A percentile compares a stretch with the other conserved stretches of the same genome.
Evolutionary conservation across 2,797 vertebrate genomes (phyloP).

Genomic region (Lycodopsis pacificus): DNA sequence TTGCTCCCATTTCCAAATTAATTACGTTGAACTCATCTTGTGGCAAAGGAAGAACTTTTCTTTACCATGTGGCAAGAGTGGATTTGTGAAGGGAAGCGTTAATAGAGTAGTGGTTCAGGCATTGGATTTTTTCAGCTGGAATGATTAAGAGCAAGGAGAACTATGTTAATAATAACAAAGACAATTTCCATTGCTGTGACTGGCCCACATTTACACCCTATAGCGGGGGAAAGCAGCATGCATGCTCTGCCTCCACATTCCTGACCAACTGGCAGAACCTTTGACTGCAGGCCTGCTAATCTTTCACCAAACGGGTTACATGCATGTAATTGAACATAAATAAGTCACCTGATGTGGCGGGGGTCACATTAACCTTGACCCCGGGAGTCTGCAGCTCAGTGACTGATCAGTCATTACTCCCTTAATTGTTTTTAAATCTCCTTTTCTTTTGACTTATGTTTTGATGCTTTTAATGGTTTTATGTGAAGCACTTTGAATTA

Average conservation of each 20-base stretch:
- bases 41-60: constrained; percentile 24
- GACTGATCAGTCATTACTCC: constrained; percentile 64
- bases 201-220: constrained; percentile 43
- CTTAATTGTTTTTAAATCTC: no score
- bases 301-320: constrained; percentile 60
- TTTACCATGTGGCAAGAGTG: not conserved
- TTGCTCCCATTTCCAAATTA: constrained; percentile 28
- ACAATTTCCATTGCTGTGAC: constrained; percentile 7
- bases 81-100: constrained; percentile 20
- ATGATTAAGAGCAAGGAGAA: constrained; percentile 36
- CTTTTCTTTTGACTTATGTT: no score
- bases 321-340: constrained; percentile 76
- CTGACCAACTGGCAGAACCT: constrained; percentile 57
- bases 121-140: constrained; percentile 20
- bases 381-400: constrained; percentile 55
- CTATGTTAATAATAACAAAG: constrained; percentile 23
- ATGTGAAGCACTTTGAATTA: no score
- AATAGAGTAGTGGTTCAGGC: constrained; percentile 9
- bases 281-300: constrained; percentile 65
- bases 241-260: constrained; percentile 42
- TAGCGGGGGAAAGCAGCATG: constrained; percentile 6
- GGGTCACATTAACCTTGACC: constrained; percentile 76
- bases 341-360: constrained; percentile 49
- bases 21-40: constrained; percentile 40
- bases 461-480: no score